Evolutionary conservation across 2,888 invertebrate genomes (phyloP).

Genomic region (Heliconius charithonia): DNA sequence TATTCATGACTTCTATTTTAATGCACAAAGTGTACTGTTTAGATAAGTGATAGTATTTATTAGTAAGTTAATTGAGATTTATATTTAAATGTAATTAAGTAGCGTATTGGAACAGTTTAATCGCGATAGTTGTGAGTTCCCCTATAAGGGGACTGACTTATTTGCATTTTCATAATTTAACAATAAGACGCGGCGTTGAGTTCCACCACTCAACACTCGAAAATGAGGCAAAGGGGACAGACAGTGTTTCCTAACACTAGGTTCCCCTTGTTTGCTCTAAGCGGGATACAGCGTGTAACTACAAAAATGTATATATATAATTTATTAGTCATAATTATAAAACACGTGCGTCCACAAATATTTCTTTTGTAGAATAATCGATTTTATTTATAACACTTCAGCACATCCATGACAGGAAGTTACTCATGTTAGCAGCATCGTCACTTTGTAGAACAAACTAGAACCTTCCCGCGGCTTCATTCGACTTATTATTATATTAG

Average conservation of each 20-base stretch:
- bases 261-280: no score
- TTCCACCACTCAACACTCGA: neutral
- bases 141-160: neutral
- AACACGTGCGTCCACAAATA: neutral
- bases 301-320: neutral
- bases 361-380: neutral
- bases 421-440: constrained; percentile 3
- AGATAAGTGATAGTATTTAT: neutral
- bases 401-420: constrained; percentile 2
- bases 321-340: neutral
- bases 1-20: neutral
- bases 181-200: neutral
- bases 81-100: neutral
- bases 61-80: neutral
- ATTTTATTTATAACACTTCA: constrained; percentile 7
- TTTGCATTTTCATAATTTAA: no score
- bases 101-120: neutral
- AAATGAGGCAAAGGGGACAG: no score
- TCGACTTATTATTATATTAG: no score
- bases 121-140: neutral
- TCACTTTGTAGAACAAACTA: neutral
- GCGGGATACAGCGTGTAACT: neutral
- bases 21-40: neutral
- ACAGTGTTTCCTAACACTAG: no score
- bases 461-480: no score